phyloP scores from a whole-genome alignment of 2,888 invertebrate species.

The Pyralis farinalis region DNA sequence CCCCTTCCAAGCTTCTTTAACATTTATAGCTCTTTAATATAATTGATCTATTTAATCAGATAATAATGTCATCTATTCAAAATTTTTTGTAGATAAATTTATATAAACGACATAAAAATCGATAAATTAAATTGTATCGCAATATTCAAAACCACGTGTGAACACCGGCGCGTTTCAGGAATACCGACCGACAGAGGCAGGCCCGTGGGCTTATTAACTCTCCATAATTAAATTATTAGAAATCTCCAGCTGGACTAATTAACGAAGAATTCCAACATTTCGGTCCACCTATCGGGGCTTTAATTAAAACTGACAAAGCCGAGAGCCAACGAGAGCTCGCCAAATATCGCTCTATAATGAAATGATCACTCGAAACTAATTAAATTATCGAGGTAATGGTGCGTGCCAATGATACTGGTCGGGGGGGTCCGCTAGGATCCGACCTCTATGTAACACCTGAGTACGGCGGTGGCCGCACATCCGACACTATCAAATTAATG shows the following conservation, averaged over 20 bases:
- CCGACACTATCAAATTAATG: not conserved
- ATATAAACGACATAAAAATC: too few species aligned
- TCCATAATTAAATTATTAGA: constrained; percentile 78
- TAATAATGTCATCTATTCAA: too few species aligned
- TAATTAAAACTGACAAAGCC: constrained; percentile 81
- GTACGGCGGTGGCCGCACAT: not conserved
- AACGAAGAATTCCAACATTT: constrained; percentile 79
- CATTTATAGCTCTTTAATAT: too few species aligned
- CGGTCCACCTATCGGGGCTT: constrained; percentile 74
- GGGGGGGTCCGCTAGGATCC: too few species aligned
- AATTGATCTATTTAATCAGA: too few species aligned
- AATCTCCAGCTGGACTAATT: constrained; percentile 76
- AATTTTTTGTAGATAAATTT: too few species aligned
- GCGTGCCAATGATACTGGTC: constrained; percentile 72
- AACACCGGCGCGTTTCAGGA: constrained; percentile 49
- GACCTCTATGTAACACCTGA: constrained; percentile 18
- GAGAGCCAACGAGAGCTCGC: constrained; percentile 58
- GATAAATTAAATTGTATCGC: constrained; percentile 30
- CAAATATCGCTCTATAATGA: constrained; percentile 78
- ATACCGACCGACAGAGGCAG: constrained; percentile 52
- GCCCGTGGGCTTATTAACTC: constrained; percentile 67
- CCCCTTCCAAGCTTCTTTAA: too few species aligned
- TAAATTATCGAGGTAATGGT: constrained; percentile 78
- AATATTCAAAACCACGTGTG: constrained; percentile 30
- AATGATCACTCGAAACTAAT: constrained; percentile 80